Base-by-base conservation (phyloP, 2,797 vertebrate species). In the Tympanoctomys barrerae region DNA sequence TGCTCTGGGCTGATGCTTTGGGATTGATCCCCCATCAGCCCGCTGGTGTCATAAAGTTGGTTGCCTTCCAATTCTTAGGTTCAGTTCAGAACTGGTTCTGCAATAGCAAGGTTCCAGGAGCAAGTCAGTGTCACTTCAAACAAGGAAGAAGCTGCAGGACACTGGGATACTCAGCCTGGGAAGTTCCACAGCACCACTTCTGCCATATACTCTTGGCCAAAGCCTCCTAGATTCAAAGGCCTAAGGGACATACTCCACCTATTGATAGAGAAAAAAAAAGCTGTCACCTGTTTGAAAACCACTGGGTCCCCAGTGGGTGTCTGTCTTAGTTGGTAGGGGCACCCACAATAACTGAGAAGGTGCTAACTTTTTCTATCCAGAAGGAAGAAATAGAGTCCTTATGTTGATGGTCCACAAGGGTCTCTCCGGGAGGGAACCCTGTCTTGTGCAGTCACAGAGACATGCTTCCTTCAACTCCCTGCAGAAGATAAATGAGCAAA, bases 401-500 rank as follows among this genome's bases (percentile, higher is more conserved):
- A 39, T 6, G 21, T 24, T 39, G 36, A 73, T 42, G 31, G 6
- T 31, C 64, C 13, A 33, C 16, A 36, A 73, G 5, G 59, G 9
- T 2, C 18, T 78, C 0, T 1, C 28, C 22, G 2, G 33, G 26
- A n/a, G 5, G 33, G 1, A 2, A 1, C 54, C 64, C 11, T 18
- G 4, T 14, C 36, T 21, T 0, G 11, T 3, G 2, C 12, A 39
- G 0, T 24, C 21, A 2, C 31, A 14, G 0, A 1, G 1, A 8
- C 81, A 21, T 3, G 1, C 9, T 2, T 24, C 79, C 81, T 22
- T 26, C 57, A 1, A 0, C 2, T 22, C 57, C 75, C 66, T 26
- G 0, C 0, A 11, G 19, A 1, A 26, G 13, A 5, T 0, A 24
- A 19, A 9, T 0, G 4, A 0, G 0, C 14, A n/a, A n/a, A 2